These are phyloP conservation scores for Onychomys leucogaster DNA, from an alignment of 2,797 vertebrate genomes.

Conservation along the genomic window DNA sequence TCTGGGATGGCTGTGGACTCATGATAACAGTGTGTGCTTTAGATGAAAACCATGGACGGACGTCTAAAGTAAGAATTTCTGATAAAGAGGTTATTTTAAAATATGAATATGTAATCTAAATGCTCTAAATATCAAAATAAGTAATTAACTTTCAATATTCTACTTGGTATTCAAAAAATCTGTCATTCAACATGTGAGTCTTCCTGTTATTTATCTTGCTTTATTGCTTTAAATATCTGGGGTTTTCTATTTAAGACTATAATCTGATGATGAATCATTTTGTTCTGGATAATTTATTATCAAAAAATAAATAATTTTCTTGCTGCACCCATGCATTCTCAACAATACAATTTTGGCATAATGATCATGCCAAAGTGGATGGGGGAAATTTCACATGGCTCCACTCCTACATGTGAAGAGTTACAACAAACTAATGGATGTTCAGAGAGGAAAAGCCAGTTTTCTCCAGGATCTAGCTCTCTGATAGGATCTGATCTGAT, in stretches of 20 bases:
- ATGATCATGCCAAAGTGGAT: background rate
- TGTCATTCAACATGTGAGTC: background rate
- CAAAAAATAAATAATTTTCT: background rate
- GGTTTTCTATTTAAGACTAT: constrained; percentile 1
- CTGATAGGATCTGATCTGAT: background rate
- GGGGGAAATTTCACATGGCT: background rate
- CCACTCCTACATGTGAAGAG: too few species aligned
- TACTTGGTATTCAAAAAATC: background rate
- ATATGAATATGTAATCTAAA: background rate
- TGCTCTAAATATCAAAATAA: constrained; percentile 49
- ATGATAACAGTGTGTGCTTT: constrained; percentile 48
- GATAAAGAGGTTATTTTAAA: constrained; percentile 29
- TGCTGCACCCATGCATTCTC: background rate
- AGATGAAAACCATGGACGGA: constrained; percentile 42
- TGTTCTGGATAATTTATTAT: background rate
- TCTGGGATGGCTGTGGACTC: constrained; percentile 61
- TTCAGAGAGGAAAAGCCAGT: background rate
- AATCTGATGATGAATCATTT: constrained; percentile 26
- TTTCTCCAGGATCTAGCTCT: background rate
- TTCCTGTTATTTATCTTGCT: constrained; percentile 27
- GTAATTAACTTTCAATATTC: constrained; percentile 14
- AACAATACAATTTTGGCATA: background rate
- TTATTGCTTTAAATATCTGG: constrained; percentile 28
- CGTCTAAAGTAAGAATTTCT: constrained; percentile 9
- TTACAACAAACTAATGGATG: too few species aligned